These are phyloP conservation scores for Apamea sordens DNA, from an alignment of 2,888 invertebrate genomes.

Conservation along the genomic window DNA sequence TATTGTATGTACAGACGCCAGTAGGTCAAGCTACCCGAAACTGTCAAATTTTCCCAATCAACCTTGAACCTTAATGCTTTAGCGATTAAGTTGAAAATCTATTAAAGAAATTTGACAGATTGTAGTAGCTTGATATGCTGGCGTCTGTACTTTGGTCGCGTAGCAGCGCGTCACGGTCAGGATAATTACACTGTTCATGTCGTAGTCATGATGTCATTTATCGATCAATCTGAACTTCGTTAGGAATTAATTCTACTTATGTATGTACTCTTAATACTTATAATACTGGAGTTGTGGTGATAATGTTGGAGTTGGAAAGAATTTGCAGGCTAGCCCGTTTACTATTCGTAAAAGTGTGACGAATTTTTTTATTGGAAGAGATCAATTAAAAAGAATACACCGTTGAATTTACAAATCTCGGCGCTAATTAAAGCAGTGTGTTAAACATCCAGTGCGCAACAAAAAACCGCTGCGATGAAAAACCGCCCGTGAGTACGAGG, in stretches of 20 bases:
- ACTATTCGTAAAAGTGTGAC: not conserved
- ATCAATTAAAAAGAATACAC: not conserved
- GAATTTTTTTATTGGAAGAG: not conserved
- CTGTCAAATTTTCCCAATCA: too few species aligned
- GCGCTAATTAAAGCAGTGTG: not conserved
- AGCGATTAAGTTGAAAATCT: too few species aligned
- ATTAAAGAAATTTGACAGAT: too few species aligned
- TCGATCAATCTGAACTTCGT: slow-evolving; percentile 15
- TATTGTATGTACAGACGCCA: too few species aligned
- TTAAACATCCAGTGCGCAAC: not conserved
- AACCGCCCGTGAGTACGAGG: too few species aligned
- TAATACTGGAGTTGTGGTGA: not conserved
- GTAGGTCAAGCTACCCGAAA: too few species aligned
- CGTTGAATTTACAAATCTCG: not conserved
- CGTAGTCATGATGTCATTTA: slow-evolving; percentile 42
- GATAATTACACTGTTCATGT: slow-evolving; percentile 14
- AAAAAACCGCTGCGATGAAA: too few species aligned
- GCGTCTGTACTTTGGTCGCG: slow-evolving; percentile 27
- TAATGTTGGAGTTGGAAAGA: not conserved
- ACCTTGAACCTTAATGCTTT: too few species aligned
- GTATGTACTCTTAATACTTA: slow-evolving; percentile 5
- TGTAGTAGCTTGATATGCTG: too few species aligned
- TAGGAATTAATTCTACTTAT: not conserved
- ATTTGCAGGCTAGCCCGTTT: not conserved
- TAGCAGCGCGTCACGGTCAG: slow-evolving; percentile 29